A percentile compares a stretch with the other conserved stretches of the same genome.
Evolutionary conservation across 92 coral and sea anemone genomes (phyloP).

Genomic region (Micromussa lordhowensis): DNA sequence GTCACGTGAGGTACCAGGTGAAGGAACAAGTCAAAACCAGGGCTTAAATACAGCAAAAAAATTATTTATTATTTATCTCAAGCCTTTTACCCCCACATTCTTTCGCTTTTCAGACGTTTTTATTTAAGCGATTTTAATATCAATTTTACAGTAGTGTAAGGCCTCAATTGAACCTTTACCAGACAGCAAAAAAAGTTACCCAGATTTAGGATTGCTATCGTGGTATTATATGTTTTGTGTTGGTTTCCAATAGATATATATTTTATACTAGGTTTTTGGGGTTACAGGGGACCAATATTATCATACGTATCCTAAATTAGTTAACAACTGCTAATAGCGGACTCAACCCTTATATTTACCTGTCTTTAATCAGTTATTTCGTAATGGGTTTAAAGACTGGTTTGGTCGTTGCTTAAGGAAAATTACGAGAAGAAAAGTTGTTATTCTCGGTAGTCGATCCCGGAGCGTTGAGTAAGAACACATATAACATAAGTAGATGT

Average conservation of each 20-base stretch:
- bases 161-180: too few relatives aligned
- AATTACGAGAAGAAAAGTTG: neutral
- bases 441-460: neutral
- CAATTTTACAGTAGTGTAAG: too few relatives aligned
- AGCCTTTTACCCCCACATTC: too few relatives aligned
- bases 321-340: neutral
- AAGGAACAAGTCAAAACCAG: too few relatives aligned
- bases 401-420: neutral
- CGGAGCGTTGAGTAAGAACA: neutral
- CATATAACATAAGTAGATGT: neutral
- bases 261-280: neutral
- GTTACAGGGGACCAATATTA: neutral
- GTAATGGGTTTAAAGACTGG: neutral
- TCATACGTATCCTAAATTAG: neutral
- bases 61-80: too few relatives aligned
- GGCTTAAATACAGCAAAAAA: too few relatives aligned
- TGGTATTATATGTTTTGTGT: neutral
- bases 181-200: too few relatives aligned
- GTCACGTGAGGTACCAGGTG: too few relatives aligned
- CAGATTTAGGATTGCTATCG: too few relatives aligned
- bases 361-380: neutral
- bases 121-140: too few relatives aligned
- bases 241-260: neutral
- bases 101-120: too few relatives aligned
- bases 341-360: slow-evolving; percentile 1